Percentiles rank a stretch among this genome's conserved stretches.
Evolutionary conservation across 2,113 vertebrate species (phyloP).

Genomic region (Rhipidura dahli): DNA sequence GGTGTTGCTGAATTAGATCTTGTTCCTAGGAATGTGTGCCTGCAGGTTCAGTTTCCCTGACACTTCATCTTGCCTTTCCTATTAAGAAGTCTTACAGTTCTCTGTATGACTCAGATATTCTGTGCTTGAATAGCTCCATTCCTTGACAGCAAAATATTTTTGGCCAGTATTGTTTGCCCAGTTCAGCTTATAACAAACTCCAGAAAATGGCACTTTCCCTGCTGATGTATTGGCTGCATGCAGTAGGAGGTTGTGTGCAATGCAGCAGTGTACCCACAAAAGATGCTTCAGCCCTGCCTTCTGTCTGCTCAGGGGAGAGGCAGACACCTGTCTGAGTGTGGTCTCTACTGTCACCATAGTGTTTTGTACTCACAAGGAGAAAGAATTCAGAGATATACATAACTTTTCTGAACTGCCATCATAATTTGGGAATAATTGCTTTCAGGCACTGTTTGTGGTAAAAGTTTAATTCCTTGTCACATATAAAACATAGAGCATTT

Average conservation of each 20-base stretch:
- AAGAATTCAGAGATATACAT: too few relatives aligned
- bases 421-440: background rate
- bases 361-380: rapidly evolving
- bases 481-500: background rate
- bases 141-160: background rate
- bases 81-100: background rate
- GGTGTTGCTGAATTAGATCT: background rate
- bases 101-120: background rate
- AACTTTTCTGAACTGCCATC: background rate
- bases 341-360: background rate
- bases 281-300: background rate
- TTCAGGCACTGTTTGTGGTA: background rate
- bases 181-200: background rate
- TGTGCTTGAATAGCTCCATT: background rate
- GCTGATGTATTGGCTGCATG: background rate
- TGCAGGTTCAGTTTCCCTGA: background rate
- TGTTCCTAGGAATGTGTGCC: background rate
- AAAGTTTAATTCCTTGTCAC: background rate
- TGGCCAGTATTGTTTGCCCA: background rate
- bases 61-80: background rate
- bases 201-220: background rate
- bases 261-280: background rate
- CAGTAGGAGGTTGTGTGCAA: background rate
- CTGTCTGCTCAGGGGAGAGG: background rate
- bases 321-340: background rate